phyloP scores from a whole-genome alignment of 2,888 invertebrate genomes.

The Aporophyla lueneburgensis region DNA sequence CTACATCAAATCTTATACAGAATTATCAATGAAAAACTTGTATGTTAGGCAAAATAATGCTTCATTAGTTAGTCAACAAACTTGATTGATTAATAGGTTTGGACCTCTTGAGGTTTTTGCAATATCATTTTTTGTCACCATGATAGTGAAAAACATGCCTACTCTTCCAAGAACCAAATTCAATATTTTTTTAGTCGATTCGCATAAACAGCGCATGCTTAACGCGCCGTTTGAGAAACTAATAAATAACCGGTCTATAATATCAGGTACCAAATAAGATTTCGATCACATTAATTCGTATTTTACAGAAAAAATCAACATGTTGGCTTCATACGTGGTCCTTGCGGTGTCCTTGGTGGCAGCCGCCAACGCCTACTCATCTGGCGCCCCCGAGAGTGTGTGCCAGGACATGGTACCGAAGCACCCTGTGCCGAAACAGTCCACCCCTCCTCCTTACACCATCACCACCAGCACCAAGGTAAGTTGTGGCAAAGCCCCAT shows the following conservation, averaged over 20 bases:
- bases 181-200: neutral
- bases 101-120: neutral
- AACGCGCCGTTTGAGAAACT: no score
- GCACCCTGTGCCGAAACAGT: constrained; percentile 92
- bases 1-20: constrained; percentile 25
- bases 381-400: constrained; percentile 92
- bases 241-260: neutral
- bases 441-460: constrained; percentile 90
- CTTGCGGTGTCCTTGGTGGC: constrained; percentile 77
- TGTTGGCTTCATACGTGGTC: constrained; percentile 77
- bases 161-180: constrained; percentile 15
- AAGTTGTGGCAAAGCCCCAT: constrained; percentile 34
- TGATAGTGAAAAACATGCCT: neutral
- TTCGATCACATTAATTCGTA: constrained; percentile 10
- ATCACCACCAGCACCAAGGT: constrained; percentile 87
- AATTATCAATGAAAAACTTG: constrained; percentile 23
- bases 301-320: constrained; percentile 67
- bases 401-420: constrained; percentile 93
- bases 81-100: neutral
- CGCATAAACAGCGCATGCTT: neutral
- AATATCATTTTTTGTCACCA: constrained; percentile 6
- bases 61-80: neutral
- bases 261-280: neutral
- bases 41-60: neutral
- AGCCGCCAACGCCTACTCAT: constrained; percentile 88